Conservation (phyloP, 2,113 vertebrate species). For the Eulemur rufifrons region DNA sequence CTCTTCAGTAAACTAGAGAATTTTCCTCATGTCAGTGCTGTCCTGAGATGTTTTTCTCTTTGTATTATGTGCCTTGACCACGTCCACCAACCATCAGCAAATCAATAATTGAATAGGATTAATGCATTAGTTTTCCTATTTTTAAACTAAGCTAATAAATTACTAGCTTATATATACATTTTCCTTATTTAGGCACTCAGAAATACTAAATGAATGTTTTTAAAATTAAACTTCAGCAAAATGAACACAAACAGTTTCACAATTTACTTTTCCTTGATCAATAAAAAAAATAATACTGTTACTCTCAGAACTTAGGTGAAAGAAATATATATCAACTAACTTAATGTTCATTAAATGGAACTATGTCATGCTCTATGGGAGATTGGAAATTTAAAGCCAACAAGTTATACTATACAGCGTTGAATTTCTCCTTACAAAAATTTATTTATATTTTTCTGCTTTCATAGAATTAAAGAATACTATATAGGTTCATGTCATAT, state of each 20-base stretch:
- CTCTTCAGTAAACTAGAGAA: background rate
- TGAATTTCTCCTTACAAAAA: conserved; percentile 6
- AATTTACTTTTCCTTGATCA: background rate
- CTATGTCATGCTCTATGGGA: background rate
- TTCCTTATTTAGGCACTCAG: background rate
- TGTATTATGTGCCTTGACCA: background rate
- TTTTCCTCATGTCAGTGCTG: background rate
- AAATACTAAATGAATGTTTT: background rate
- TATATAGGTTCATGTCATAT: background rate
- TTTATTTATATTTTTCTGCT: conserved; percentile 35
- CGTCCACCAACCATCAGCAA: background rate
- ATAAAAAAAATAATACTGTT: background rate
- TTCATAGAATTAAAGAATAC: background rate
- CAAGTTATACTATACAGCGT: background rate
- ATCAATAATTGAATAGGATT: background rate
- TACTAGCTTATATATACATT: background rate
- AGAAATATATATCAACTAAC: background rate
- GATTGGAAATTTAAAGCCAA: background rate
- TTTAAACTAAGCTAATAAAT: background rate
- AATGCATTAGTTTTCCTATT: background rate
- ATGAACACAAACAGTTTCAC: background rate
- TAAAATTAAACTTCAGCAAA: background rate
- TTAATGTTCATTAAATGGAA: background rate
- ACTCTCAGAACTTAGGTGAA: background rate
- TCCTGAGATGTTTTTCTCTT: background rate